Base-by-base conservation (phyloP, 2,888 invertebrate genomes). In the Ptilodon capucinus region DNA sequence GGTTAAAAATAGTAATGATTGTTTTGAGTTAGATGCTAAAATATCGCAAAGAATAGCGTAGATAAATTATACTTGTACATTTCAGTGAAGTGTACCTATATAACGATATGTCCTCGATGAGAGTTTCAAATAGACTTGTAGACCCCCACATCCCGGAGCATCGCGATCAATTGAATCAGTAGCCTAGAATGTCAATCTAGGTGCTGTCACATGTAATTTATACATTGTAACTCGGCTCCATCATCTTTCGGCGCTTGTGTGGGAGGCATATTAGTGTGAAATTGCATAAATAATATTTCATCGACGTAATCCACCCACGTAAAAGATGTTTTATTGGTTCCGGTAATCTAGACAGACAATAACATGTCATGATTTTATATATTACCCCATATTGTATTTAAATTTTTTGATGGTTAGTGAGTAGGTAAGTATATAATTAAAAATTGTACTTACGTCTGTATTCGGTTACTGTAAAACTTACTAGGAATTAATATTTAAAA, bases 81-180 rank as follows among this genome's bases (percentile, higher is more conserved):
- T n/a, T n/a, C n/a, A n/a, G n/a, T n/a, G n/a, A n/a, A n/a, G n/a
- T n/a, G n/a, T 8, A 28, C 8, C 13, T 35, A 30, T 39, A 38
- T 38, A 23, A 7, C 17, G 7, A 18, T 51, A 42, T 17, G 6
- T 36, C 16, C 32, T 17, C 39, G 44, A 11, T 6, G 39, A 63
- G 57, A 69, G 66, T 59, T 67, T 72, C 71, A 80, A 87, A 81
- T 79, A 76, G 76, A 66, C 56, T 66, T 60, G 74, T 80, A 89
- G 90, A 82, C 90, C 90, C 90, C 90, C 75, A 88, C 90, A 84
- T 90, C 90, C 88, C 81, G 88, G 74, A 81, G 67, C 68, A 75
- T 81, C 79, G 79, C 72, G 64, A 64, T 73, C 87, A 90, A 90
- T 90, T 90, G 83, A 76, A 71, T 72, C 76, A 73, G 76, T 77